Evolutionary conservation across 2,797 vertebrate species (phyloP), one percentile per base, ranked within the genome.

Genomic region (Chiroxiphia lanceolata): DNA sequence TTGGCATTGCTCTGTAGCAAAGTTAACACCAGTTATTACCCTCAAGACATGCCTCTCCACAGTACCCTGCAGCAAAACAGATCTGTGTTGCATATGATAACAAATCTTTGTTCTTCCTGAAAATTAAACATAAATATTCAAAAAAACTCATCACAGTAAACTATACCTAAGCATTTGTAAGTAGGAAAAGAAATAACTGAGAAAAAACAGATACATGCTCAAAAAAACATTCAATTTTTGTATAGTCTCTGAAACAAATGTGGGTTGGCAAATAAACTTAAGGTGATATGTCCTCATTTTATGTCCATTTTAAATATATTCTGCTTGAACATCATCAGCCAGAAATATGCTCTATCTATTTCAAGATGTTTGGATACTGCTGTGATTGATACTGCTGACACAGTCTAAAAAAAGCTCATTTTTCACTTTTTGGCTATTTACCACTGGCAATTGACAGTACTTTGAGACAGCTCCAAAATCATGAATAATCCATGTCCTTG

Each of bases 371-470:
- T 93, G 91, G 81, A 86, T 92, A 40, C 64, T 69, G 27, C 42
- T 95, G 11, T 91, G 93, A 96, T 83, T 93, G 92, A 91, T 95
- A 64, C 75, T 83, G 91, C 89, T 95, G 94, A 97, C 84, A 81
- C 45, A 93, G 69, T 15, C 88, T 59, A 75, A 94, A 95, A 87
- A 69, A 87, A 78, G 4, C 64, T 74, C 9, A 3, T 87, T 95
- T 94, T 95, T 94, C 71, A 87, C 92, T 96, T 94, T 95, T 95
- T 94, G 90, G 83, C 89, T 85, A 83, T 96, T 92, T 92, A 91
- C 75, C 48, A 64, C 57, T 44, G 53, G 70, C 33, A 8, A 89
- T 80, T 83, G 93, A 94, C 95, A 95, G 64, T 47, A 85, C 71
- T 89, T 95, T 89, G 96, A 84, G 68, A 26, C 40, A 1, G 4